Base-by-base conservation (phyloP, 2,888 invertebrate species). In the Drosophila colorata region DNA sequence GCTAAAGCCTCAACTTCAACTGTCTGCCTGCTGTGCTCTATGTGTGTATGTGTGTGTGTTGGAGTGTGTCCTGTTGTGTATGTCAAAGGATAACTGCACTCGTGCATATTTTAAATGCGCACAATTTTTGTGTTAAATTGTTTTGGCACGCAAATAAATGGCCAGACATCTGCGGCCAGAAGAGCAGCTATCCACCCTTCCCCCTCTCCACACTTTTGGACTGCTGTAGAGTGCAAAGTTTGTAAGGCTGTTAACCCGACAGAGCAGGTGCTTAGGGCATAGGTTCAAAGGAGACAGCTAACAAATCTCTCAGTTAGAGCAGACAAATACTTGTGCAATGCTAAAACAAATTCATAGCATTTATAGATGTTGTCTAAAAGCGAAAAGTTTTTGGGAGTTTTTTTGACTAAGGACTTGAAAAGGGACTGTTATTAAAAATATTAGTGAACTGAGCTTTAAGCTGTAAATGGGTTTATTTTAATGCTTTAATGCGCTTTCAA, bases 91-190 rank as follows among this genome's bases (percentile, higher is more conserved):
- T 84, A 87, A 83, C 79, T 87, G 79, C 82, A 76, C 52, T 86
- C 69, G 67, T 83, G 80, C 83, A 85, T 80, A 83, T 84, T 85
- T 82, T 80, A 80, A 85, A 84, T 88, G 88, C 69, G 70, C 69
- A 79, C 83, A 77, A 84, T 84, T 87, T 87, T 85, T 77, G 83
- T 78, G 86, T 82, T 87, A 85, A 88, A 89, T 89, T 88, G 88
- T 89, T 88, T 88, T 86, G 80, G 72, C 74, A 89, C 85, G 88
- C 82, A 89, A 89, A 89, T 87, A 88, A 88, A 89, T 88, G 78
- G 66, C 77, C 72, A 67, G 77, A 61, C 86, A 83, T 67, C 79
- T 83, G 84, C 41, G 85, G 64, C 74, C 77, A 65, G 52, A 41
- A 55, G 40, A 31, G 25, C 49, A 43, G 13, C 23, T 7, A 18